These are phyloP conservation scores for Luscinia megarhynchos DNA, from an alignment of 2,797 vertebrate species.

Conservation along the genomic window DNA sequence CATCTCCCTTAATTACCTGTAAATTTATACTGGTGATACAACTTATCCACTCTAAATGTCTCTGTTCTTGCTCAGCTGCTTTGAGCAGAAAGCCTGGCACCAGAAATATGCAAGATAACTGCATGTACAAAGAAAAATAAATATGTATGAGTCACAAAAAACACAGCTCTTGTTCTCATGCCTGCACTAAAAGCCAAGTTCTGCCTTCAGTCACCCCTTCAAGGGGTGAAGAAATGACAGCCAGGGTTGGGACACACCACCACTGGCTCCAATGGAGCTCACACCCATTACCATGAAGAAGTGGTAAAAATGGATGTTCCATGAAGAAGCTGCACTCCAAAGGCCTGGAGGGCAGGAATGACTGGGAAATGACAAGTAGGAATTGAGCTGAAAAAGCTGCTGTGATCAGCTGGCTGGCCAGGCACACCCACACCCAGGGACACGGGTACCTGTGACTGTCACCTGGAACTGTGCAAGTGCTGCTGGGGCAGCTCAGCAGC, in stretches of 20 bases:
- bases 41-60: not conserved
- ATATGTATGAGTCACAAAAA: not conserved
- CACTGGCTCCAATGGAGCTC: not conserved
- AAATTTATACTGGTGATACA: not conserved
- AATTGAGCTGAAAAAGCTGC: not conserved
- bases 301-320: not conserved
- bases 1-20: not conserved
- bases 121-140: not conserved
- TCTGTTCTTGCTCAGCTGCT: not conserved
- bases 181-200: not conserved
- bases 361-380: not conserved
- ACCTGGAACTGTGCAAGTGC: not conserved
- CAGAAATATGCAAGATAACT: not conserved
- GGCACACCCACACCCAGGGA: not conserved
- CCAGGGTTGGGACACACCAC: not conserved
- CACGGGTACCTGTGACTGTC: fast-evolving
- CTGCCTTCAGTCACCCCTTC: not conserved
- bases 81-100: not conserved
- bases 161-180: not conserved
- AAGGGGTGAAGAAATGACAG: not conserved
- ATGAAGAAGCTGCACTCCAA: not conserved
- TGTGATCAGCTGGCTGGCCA: not conserved
- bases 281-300: not conserved
- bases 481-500: fast-evolving
- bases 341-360: not conserved